These are phyloP conservation scores for Ammodytes dubius DNA, from an alignment of 2,113 vertebrate genomes.

Conservation along the genomic window DNA sequence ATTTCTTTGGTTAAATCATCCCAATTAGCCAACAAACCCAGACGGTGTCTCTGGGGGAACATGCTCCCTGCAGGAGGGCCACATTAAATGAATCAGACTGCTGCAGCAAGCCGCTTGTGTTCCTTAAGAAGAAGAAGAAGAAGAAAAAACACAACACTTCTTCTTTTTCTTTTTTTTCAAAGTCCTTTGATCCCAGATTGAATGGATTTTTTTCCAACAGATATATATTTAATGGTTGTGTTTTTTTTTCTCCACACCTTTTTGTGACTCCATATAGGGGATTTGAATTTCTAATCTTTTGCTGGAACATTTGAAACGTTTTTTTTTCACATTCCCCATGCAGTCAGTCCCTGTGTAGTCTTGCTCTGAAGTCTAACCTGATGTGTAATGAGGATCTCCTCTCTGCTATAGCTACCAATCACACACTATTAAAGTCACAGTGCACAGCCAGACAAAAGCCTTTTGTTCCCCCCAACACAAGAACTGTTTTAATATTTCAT, in stretches of 20 bases:
- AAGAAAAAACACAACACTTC: constrained; percentile 22
- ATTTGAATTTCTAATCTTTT: constrained; percentile 54
- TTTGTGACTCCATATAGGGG: constrained; percentile 45
- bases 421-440: constrained; percentile 25
- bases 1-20: constrained; percentile 75
- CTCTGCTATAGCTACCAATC: constrained; percentile 31
- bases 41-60: constrained; percentile 72
- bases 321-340: constrained; percentile 16
- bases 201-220: constrained; percentile 56
- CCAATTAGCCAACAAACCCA: constrained; percentile 80
- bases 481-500: constrained; percentile 39
- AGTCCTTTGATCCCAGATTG: constrained; percentile 64
- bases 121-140: constrained; percentile 26
- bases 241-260: constrained; percentile 34
- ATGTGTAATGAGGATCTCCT: constrained; percentile 54
- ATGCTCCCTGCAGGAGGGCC: constrained; percentile 71
- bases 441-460: constrained; percentile 19
- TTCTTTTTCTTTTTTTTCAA: constrained; percentile 47
- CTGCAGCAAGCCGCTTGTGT: constrained; percentile 57
- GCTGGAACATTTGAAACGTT: constrained; percentile 43
- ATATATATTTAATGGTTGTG: constrained; percentile 62
- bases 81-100: constrained; percentile 75
- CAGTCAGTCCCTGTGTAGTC: constrained; percentile 14
- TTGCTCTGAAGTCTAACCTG: constrained; percentile 40
- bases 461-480: constrained; percentile 22